Evolutionary conservation across 2,888 invertebrate species (phyloP).

Genomic region (Drosophila paranaensis): DNA sequence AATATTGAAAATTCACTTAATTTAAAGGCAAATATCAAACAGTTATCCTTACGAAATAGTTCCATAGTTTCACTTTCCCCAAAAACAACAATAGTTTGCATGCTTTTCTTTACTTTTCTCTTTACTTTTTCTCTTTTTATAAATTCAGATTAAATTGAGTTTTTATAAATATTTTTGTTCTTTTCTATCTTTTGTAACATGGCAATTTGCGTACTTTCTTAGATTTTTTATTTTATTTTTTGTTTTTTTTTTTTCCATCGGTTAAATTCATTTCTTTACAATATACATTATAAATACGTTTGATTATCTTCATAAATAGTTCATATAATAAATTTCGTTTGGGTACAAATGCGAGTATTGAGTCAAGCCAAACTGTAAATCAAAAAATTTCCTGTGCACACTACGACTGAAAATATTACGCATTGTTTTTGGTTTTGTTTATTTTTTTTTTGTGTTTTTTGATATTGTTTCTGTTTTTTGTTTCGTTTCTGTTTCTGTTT

Average conservation of each 20-base stretch:
- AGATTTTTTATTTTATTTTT: slow-evolving; percentile 24
- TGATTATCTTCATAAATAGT: slow-evolving; percentile 53
- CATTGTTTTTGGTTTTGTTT: slow-evolving; percentile 4
- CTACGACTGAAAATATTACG: slow-evolving; percentile 34
- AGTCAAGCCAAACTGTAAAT: slow-evolving; percentile 68
- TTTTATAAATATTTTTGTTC: background rate
- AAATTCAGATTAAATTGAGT: slow-evolving; percentile 13
- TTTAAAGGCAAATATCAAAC: background rate
- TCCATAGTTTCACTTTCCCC: background rate
- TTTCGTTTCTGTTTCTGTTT: background rate
- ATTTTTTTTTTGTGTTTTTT: slow-evolving; percentile 1
- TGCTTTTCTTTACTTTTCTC: background rate
- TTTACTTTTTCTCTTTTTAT: background rate
- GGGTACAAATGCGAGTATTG: slow-evolving; percentile 81
- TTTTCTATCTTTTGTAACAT: slow-evolving; percentile 4
- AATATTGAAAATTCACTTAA: background rate
- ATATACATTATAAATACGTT: slow-evolving; percentile 62
- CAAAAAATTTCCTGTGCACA: slow-evolving; percentile 24
- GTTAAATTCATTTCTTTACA: slow-evolving; percentile 62
- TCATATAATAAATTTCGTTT: slow-evolving; percentile 64
- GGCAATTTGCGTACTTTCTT: slow-evolving; percentile 1
- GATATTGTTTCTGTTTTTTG: background rate
- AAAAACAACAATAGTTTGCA: background rate
- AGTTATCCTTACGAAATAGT: background rate
- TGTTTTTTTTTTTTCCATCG: slow-evolving; percentile 42